Conservation (phyloP, 2,888 invertebrate species). For the Epinotia ramella region DNA sequence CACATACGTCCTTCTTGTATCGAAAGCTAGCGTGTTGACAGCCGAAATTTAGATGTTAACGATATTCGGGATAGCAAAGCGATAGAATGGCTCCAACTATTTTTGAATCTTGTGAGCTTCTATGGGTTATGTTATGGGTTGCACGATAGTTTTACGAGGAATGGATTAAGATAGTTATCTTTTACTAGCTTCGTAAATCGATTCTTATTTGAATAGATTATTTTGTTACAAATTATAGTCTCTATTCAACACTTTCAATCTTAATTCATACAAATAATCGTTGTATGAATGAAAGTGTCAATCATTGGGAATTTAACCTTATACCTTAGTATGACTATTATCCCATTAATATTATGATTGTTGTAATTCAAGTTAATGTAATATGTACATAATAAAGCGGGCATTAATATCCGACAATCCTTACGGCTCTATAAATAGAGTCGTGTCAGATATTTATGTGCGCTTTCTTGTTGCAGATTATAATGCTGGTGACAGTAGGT, state of each 20-base stretch:
- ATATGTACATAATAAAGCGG: too few species aligned
- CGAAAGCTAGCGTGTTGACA: slow-evolving; percentile 11
- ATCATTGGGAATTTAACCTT: too few species aligned
- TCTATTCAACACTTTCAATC: too few species aligned
- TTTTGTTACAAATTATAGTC: neutral
- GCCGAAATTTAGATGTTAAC: slow-evolving; percentile 43
- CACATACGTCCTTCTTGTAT: slow-evolving; percentile 16
- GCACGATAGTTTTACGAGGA: slow-evolving; percentile 10
- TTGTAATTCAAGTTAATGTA: too few species aligned
- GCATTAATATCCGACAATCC: too few species aligned
- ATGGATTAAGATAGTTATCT: slow-evolving; percentile 7
- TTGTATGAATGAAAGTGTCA: too few species aligned
- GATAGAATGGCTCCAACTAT: slow-evolving; percentile 20
- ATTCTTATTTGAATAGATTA: neutral
- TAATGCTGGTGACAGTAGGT: neutral
- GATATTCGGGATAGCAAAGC: slow-evolving; percentile 21
- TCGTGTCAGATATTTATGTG: too few species aligned
- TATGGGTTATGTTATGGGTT: neutral
- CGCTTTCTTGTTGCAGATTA: too few species aligned
- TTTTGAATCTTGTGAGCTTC: slow-evolving; percentile 17
- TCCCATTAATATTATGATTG: too few species aligned
- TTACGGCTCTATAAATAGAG: too few species aligned
- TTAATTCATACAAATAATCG: too few species aligned
- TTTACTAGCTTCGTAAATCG: neutral
- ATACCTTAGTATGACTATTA: too few species aligned